Percentiles rank a stretch among this genome's conserved stretches.
phyloP scores from a whole-genome alignment of 1,140 invertebrate species.

The Holcopasites calliopsidis region DNA sequence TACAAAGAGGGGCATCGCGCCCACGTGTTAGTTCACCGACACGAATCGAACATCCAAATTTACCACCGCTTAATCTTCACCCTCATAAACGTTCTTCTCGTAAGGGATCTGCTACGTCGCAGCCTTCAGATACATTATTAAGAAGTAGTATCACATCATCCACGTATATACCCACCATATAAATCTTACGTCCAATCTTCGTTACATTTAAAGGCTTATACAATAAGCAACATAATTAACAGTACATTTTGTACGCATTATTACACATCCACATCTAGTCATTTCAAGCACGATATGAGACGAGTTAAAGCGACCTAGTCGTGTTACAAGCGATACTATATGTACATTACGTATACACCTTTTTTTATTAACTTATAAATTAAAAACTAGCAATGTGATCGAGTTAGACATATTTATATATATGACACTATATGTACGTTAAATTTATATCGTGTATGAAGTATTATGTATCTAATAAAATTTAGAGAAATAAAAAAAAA shows the following conservation, averaged over 20 bases:
- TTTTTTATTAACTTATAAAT: conserved; percentile 41
- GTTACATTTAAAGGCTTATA: conserved; percentile 12
- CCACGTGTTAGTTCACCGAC: conserved; percentile 88
- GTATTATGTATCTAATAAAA: conserved; percentile 24
- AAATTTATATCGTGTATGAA: conserved; percentile 42
- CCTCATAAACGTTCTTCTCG: conserved; percentile 79
- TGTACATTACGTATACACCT: conserved; percentile 9
- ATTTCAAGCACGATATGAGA: conserved; percentile 27
- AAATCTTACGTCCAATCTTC: conserved; percentile 34
- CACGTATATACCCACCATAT: conserved; percentile 76
- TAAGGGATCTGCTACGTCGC: conserved; percentile 81
- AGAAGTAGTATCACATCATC: conserved; percentile 70
- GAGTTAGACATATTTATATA: conserved; percentile 21
- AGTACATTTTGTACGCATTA: conserved; percentile 37
- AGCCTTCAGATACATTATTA: conserved; percentile 82
- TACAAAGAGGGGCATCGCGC: conserved; percentile 68
- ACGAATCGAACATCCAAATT: conserved; percentile 88
- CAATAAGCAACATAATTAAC: conserved; percentile 16
- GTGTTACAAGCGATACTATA: neutral
- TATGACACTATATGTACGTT: conserved; percentile 30
- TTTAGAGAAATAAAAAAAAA: neutral
- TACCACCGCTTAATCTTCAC: conserved; percentile 87
- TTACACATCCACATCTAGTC: conserved; percentile 37
- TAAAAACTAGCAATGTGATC: conserved; percentile 37
- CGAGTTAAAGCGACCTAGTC: conserved; percentile 41